Base-by-base conservation (phyloP, 2,113 vertebrate genomes). In the Calypte anna region DNA sequence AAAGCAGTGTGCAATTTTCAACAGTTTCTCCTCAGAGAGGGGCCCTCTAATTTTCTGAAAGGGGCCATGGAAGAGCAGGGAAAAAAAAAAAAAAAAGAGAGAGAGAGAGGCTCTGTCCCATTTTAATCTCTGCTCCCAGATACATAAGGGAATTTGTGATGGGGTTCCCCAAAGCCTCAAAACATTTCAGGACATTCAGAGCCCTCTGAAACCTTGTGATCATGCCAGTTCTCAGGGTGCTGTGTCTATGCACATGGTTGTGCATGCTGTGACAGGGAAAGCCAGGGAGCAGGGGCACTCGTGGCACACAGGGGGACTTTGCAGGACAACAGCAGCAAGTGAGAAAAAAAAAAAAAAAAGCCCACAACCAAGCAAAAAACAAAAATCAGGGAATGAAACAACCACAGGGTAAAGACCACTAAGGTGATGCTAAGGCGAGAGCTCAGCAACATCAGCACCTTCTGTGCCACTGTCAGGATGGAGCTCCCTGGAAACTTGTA, bases 41-140 rank as follows among this genome's bases (percentile, higher is more conserved):
- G 96, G 97, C 96, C 96, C 96, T 95, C 93, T 97, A 96, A 97
- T 97, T 97, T 97, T 97, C 90, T 93, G 93, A 96, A 97, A 96
- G 96, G 86, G 97, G 97, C 96, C 96, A 82, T 80, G 79, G 28
- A 96, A 90, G 92, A 94, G 66, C 61, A 23, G 53, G 43, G 77
- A 66, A 72, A 33, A 61, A 82, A 91, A 93, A 93, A 40, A 40
- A 40, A 40, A 40, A 40, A 40, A 40, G 9, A 40, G 9, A 40
- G 81, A n/a, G 58, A 24, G 58, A 51, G 79, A 88, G 79, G 36
- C 82, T 96, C 57, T 91, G 81, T 92, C 93, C 90, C 61, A 33
- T 90, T 95, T 97, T 95, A 93, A 95, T 95, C 86, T 70, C 48
- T 91, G 88, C 93, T 95, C 94, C 84, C 90, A 84, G 76, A 94